phyloP scores from a whole-genome alignment of 2,113 vertebrate genomes.

The Lampris megalopsis region DNA sequence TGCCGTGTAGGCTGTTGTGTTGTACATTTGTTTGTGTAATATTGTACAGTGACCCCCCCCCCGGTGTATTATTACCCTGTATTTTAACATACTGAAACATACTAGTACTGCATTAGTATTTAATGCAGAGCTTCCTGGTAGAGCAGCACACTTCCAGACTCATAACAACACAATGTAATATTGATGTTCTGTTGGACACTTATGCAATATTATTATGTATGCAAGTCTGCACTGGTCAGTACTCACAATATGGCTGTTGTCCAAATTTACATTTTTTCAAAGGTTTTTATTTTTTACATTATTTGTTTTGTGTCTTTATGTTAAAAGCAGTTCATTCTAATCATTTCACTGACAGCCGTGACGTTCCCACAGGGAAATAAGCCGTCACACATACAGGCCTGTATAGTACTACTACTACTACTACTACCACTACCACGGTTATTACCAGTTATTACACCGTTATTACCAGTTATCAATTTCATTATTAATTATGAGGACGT shows the following conservation, averaged over 20 bases:
- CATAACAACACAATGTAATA: too few species aligned
- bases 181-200: too few species aligned
- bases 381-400: constrained; percentile 41
- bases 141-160: too few species aligned
- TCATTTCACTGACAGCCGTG: constrained; percentile 31
- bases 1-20: neutral
- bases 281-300: constrained; percentile 20
- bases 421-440: neutral
- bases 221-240: too few species aligned
- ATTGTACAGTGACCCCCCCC: neutral
- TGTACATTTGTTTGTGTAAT: neutral
- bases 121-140: too few species aligned
- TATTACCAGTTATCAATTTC: too few species aligned
- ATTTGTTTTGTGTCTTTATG: constrained; percentile 47
- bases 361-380: constrained; percentile 47
- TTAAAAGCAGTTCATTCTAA: neutral
- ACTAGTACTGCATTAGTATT: neutral
- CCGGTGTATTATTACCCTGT: neutral
- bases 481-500: too few species aligned
- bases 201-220: too few species aligned
- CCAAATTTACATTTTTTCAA: neutral
- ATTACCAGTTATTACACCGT: too few species aligned
- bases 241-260: too few species aligned
- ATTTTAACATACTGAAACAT: neutral
- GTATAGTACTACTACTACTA: constrained; percentile 29